Base-by-base conservation (phyloP, 1,140 invertebrate species). In the Lasioglossum baleicum region DNA sequence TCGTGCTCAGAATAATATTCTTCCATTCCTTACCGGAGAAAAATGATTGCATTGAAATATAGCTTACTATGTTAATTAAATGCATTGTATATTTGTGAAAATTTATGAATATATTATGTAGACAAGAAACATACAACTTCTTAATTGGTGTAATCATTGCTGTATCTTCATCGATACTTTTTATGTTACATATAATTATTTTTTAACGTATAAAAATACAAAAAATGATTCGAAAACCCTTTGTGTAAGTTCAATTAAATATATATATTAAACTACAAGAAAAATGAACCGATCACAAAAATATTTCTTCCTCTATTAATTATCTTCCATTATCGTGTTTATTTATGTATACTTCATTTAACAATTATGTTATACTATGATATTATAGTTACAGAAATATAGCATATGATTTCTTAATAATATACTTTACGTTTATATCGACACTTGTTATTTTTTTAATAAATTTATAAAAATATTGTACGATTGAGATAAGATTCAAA, bases 41-140 rank as follows among this genome's bases (percentile, higher is more conserved):
- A 51, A 75, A 51, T 26, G 51, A 75, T 44, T 80, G 48, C 56
- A 79, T 72, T 51, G 60, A 80, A 35, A 35, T 79, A 31, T 69
- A 82, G 53, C 44, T 79, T 67, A 31, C 67, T 44, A 78, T 72
- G 61, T 68, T 82, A 78, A 60, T 66, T 73, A 70, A 8, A 65
- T 76, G 66, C 66, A 77, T 81, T 81, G 79, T 81, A 81, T 61
- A 81, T 81, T 75, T 81, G 51, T 69, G 65, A 56, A 66, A 64
- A 81, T 60, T 72, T 60, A 78, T 71, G 80, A 78, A 65, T 71
- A 82, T 82, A 78, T 79, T 73, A 80, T 51, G n/a, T 67, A 74
- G 65, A 65, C 61, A 56, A 79, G 69, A 65, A 26, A 42, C 56
- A 79, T 15, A 53, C 17, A 58, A 65, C 2, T 80, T 74, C 72